A percentile compares a stretch with the other conserved stretches of the same genome.
Evolutionary conservation across 2,797 vertebrate genomes (phyloP).

Genomic region (Synaphobranchus kaupii): DNA sequence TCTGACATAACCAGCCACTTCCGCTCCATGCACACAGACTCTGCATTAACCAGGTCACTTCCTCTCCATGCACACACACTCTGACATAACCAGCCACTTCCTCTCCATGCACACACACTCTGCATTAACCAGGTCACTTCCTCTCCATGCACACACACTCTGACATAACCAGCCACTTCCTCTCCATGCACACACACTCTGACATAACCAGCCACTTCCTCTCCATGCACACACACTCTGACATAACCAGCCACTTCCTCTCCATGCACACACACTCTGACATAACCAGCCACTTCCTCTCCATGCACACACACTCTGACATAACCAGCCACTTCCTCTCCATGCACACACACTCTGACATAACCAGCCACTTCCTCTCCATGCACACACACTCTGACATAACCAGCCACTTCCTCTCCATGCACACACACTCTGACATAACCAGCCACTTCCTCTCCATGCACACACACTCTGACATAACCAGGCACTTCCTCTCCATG

Average conservation of each 20-base stretch:
- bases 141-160: background rate
- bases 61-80: background rate
- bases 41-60: no score
- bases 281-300: background rate
- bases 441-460: background rate
- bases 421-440: no score
- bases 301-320: no score
- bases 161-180: background rate
- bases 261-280: no score
- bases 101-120: background rate
- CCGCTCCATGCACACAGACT: background rate
- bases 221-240: no score
- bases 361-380: background rate
- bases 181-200: no score
- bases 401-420: background rate
- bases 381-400: no score
- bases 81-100: no score
- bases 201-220: background rate
- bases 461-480: no score
- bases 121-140: no score
- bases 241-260: background rate
- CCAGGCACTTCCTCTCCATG: background rate
- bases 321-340: background rate
- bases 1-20: no score
- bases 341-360: no score